Conservation (phyloP, 2,888 invertebrate species). For the Lathronympha strigana region DNA sequence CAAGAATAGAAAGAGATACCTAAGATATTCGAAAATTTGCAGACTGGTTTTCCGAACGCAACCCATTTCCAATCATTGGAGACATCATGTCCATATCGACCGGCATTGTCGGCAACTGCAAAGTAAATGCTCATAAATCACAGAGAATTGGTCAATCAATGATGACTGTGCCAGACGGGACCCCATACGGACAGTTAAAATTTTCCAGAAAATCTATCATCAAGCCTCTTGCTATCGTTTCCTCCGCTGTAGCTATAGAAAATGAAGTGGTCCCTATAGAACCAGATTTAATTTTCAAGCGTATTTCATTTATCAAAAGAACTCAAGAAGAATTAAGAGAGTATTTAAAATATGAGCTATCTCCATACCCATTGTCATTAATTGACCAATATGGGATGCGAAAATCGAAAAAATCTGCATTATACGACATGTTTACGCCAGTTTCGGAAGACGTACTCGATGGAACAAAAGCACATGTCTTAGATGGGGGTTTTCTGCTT, state of each 20-base stretch:
- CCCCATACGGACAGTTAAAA: too few species aligned
- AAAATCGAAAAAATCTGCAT: background rate
- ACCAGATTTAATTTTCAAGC: background rate
- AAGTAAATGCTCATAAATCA: background rate
- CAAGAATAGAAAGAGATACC: conserved; percentile 38
- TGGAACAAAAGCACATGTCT: background rate
- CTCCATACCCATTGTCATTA: background rate
- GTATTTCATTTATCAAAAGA: background rate
- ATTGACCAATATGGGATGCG: background rate
- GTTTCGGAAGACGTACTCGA: background rate
- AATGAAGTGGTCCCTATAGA: background rate
- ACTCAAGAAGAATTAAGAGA: background rate
- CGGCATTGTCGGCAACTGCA: background rate
- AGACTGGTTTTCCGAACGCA: conserved; percentile 45
- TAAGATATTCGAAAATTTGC: conserved; percentile 31
- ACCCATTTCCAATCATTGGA: conserved; percentile 45
- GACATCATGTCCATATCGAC: conserved; percentile 45
- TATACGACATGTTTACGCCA: background rate
- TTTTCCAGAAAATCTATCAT: too few species aligned
- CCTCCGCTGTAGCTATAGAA: too few species aligned
- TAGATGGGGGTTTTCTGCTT: background rate
- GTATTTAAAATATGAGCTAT: background rate
- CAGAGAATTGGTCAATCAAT: background rate
- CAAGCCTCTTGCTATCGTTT: too few species aligned
- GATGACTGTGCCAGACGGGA: too few species aligned